Evolutionary conservation across 2,797 vertebrate species (phyloP).

Genomic region (Furcifer pardalis): DNA sequence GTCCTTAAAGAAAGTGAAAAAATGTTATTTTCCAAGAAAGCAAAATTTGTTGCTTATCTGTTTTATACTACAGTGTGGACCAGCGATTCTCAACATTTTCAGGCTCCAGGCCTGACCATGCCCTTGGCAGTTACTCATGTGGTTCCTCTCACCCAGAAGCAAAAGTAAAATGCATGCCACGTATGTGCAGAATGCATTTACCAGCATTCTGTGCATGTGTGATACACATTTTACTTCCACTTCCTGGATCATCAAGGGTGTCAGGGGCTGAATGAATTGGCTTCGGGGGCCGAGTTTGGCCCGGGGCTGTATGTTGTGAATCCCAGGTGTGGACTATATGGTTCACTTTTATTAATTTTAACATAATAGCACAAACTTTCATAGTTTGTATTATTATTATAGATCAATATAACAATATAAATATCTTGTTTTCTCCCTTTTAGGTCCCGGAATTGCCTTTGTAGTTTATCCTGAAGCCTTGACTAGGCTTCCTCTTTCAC

Average conservation of each 20-base stretch:
- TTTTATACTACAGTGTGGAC: neutral
- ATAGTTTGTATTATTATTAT: neutral
- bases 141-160: too few relatives aligned
- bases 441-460: conserved; percentile 97
- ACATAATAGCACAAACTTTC: neutral
- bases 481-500: conserved; percentile 94
- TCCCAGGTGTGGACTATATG: neutral
- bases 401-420: rapidly evolving
- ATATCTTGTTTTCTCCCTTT: conserved; percentile 37
- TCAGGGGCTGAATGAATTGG: too few relatives aligned
- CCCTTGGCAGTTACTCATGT: too few relatives aligned
- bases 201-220: too few relatives aligned
- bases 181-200: too few relatives aligned
- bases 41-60: neutral
- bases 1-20: neutral
- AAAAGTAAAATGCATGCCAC: too few relatives aligned
- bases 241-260: too few relatives aligned
- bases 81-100: too few relatives aligned
- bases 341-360: neutral
- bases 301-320: too few relatives aligned
- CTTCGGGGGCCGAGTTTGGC: too few relatives aligned
- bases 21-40: neutral
- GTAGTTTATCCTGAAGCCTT: conserved; percentile 98
- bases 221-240: too few relatives aligned
- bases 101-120: too few relatives aligned